These are phyloP conservation scores for Lasioglossum calceatum DNA, from an alignment of 2,888 invertebrate genomes.

Conservation along the genomic window DNA sequence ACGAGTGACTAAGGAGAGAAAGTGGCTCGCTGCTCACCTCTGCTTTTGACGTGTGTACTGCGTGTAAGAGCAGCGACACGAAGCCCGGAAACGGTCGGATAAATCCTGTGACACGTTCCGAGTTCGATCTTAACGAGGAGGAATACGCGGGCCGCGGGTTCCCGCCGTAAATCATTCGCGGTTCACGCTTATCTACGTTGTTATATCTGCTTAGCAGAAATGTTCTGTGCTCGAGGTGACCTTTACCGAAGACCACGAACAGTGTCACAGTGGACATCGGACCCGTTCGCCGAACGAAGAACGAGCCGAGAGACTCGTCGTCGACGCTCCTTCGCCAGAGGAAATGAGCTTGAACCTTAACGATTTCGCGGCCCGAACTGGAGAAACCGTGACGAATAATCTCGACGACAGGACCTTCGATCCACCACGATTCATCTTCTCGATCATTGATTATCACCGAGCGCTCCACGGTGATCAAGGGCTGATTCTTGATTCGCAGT, in stretches of 20 bases:
- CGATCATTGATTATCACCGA: conserved; percentile 4
- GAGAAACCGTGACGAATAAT: background rate
- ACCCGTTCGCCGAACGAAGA: conserved; percentile 31
- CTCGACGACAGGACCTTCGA: conserved; percentile 33
- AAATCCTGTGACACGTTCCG: conserved; percentile 50
- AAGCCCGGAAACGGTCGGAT: conserved; percentile 45
- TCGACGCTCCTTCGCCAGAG: conserved; percentile 10
- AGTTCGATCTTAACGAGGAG: conserved; percentile 68
- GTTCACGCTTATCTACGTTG: conserved; percentile 68
- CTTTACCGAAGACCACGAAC: conserved; percentile 48
- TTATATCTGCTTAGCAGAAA: conserved; percentile 66
- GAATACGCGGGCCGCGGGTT: conserved; percentile 53
- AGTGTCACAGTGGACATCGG: conserved; percentile 39
- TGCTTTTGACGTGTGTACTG: conserved; percentile 7
- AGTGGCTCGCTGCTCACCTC: conserved; percentile 24
- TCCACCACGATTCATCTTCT: conserved; percentile 30
- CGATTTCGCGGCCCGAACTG: background rate
- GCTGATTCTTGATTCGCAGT: background rate
- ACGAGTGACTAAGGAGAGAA: conserved; percentile 6
- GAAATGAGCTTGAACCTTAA: background rate
- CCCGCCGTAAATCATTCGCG: conserved; percentile 68
- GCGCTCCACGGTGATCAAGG: background rate
- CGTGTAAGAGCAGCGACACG: conserved; percentile 29
- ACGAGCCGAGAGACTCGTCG: conserved; percentile 9
- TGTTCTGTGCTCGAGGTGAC: conserved; percentile 48